phyloP scores from a whole-genome alignment of 2,888 invertebrate genomes.

The Mythimna loreyi region DNA sequence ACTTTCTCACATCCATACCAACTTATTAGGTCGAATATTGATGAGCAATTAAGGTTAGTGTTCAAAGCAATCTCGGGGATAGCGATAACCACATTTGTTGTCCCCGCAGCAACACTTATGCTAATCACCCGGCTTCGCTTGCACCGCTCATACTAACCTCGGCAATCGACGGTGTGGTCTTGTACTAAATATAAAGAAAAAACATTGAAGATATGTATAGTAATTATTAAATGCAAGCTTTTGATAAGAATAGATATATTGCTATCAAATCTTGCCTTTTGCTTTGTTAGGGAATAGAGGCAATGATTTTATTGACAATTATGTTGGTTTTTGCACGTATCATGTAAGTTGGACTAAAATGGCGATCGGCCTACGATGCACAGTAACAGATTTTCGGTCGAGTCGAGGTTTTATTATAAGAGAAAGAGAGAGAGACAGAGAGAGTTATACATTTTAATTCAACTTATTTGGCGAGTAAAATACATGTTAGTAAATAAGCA shows the following conservation, averaged over 20 bases:
- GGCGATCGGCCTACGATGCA: too few species aligned
- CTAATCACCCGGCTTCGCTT: constrained; percentile 71
- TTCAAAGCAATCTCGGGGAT: constrained; percentile 81
- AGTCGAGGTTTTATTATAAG: too few species aligned
- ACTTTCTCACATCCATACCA: constrained; percentile 67
- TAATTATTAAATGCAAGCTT: constrained; percentile 45
- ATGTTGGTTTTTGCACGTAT: too few species aligned
- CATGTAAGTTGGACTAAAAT: too few species aligned
- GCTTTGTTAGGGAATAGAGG: constrained; percentile 7
- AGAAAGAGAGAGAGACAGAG: too few species aligned
- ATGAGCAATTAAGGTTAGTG: constrained; percentile 89
- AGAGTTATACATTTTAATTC: too few species aligned
- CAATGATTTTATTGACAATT: constrained; percentile 10
- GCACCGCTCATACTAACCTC: neutral
- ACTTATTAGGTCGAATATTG: constrained; percentile 85
- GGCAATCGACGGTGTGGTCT: constrained; percentile 1
- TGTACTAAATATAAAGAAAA: constrained; percentile 26
- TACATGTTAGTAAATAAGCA: too few species aligned
- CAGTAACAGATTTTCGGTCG: too few species aligned
- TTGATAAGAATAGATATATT: constrained; percentile 47
- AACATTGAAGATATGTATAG: constrained; percentile 12
- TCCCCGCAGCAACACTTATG: constrained; percentile 80
- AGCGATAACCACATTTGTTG: constrained; percentile 86
- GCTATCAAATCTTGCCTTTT: too few species aligned
- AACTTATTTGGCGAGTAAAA: too few species aligned